These are phyloP conservation scores for Ophion ellenae DNA, from an alignment of 2,888 invertebrate genomes.

Conservation along the genomic window DNA sequence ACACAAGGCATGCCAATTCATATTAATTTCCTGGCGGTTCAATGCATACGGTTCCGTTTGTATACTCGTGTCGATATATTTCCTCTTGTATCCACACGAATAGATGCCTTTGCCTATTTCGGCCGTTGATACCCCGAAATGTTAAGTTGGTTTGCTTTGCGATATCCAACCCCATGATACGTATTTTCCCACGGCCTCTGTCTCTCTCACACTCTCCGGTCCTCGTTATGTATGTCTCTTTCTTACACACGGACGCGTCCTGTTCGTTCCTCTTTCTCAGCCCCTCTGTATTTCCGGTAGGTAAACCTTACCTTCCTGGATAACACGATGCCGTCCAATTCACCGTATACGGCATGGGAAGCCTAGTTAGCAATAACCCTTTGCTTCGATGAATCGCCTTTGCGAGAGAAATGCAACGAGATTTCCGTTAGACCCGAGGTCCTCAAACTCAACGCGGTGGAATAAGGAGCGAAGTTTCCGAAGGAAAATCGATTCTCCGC, in stretches of 20 bases:
- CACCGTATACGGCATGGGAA: slow-evolving; percentile 14
- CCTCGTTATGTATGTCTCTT: background rate
- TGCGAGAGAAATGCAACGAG: slow-evolving; percentile 51
- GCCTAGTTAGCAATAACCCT: slow-evolving; percentile 58
- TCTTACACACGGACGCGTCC: background rate
- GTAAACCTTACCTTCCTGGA: slow-evolving; percentile 9
- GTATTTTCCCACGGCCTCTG: slow-evolving; percentile 21
- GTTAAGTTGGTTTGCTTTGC: slow-evolving; percentile 32
- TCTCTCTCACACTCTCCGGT: background rate
- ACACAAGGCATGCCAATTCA: slow-evolving; percentile 15
- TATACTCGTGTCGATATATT: slow-evolving; percentile 2
- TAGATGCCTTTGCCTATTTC: slow-evolving; percentile 26
- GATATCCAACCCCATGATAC: slow-evolving; percentile 15
- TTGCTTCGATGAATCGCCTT: slow-evolving; percentile 53
- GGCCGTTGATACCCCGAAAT: slow-evolving; percentile 21
- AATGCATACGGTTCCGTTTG: slow-evolving; percentile 16
- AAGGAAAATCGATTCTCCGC: slow-evolving; percentile 52
- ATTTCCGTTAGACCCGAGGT: slow-evolving; percentile 35
- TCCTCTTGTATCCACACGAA: background rate
- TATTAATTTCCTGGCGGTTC: slow-evolving; percentile 37
- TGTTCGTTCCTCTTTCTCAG: background rate
- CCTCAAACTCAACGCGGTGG: slow-evolving; percentile 60
- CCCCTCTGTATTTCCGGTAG: slow-evolving; percentile 12
- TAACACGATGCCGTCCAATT: slow-evolving; percentile 24
- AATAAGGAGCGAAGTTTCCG: slow-evolving; percentile 54